Conservation (phyloP, 2,888 invertebrate species). For the Spicauda simplicius region DNA sequence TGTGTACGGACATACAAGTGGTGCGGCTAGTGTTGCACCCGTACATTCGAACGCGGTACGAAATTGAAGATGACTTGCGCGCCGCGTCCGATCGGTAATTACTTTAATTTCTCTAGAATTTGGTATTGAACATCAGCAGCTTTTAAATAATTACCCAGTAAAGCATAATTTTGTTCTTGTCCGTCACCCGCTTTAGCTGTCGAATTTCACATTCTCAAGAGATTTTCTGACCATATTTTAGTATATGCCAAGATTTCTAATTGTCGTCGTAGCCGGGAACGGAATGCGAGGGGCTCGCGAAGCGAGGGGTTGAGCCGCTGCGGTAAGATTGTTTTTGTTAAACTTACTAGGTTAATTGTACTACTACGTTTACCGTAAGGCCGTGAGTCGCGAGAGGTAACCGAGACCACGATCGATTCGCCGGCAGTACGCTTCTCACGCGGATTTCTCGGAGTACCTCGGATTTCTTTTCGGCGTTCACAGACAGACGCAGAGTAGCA, state of each 20-base stretch:
- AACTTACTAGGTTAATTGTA: not conserved
- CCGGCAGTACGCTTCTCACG: no score
- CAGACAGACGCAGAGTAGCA: not conserved
- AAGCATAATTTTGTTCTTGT: not conserved
- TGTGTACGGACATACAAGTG: constrained; percentile 9
- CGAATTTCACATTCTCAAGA: constrained; percentile 27
- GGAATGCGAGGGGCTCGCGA: constrained; percentile 13
- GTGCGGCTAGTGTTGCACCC: constrained; percentile 55
- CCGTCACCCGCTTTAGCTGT: constrained; percentile 23
- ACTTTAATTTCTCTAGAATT: not conserved
- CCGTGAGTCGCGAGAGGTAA: not conserved
- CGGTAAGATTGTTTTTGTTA: constrained; percentile 25
- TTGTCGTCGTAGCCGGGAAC: constrained; percentile 14
- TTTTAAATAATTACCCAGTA: not conserved
- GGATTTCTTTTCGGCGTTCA: not conserved
- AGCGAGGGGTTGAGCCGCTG: constrained; percentile 13
- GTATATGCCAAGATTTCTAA: constrained; percentile 30
- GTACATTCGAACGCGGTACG: constrained; percentile 68
- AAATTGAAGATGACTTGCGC: constrained; percentile 52
- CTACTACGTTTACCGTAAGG: not conserved
- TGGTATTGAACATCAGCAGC: not conserved
- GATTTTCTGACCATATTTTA: constrained; percentile 37
- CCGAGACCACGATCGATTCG: not conserved
- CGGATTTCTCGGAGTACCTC: no score
- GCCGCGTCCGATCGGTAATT: constrained; percentile 9